Evolutionary conservation across 2,888 invertebrate genomes (phyloP), one percentile per base, ranked within the genome.

Genomic region (Cylloceria caligata): DNA sequence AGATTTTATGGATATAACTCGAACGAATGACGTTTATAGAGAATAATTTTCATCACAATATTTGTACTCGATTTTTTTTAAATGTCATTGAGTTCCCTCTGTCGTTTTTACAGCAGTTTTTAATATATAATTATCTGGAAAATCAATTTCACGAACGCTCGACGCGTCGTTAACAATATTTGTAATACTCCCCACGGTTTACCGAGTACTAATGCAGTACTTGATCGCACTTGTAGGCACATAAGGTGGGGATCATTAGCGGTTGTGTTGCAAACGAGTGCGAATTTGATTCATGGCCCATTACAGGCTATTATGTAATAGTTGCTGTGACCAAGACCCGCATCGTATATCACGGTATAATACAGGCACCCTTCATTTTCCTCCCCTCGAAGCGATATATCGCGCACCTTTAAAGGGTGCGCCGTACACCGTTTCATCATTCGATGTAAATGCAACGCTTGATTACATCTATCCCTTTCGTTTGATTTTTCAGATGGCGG

Each of bases 221-320:
- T 68, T 57, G 60, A 75, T 52, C 19, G 45, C 60, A 60, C 71
- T 79, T 60, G 79, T 67, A 52, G 36, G 42, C 49, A 60, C 67
- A 71, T 45, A 74, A 73, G 69, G 68, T 24, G 67, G 47, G 55
- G 76, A 78, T 77, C 69, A 82, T 82, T 79, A 76, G 82, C 72
- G 82, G 79, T 79, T 67, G 81, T 81, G 77, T 72, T 67, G 75
- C 55, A 16, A 82, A 75, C 75, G 62, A 79, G 78, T 78, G 78
- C 69, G 52, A 83, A 81, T 62, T 78, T 81, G 81, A 83, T 81
- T 78, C 67, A 74, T 74, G 62, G 78, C 75, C 78, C 78, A 78
- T 83, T 83, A 81, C 57, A 62, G 74, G 52, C 78, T 72, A 83
- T 83, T 83, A 83, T 74, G 78, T 81, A 78, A 83, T 82, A 79